A percentile compares a stretch with the other conserved stretches of the same genome.
These are phyloP conservation scores for Aricia agestis DNA, from an alignment of 1,140 invertebrate species.

Conservation along the genomic window DNA sequence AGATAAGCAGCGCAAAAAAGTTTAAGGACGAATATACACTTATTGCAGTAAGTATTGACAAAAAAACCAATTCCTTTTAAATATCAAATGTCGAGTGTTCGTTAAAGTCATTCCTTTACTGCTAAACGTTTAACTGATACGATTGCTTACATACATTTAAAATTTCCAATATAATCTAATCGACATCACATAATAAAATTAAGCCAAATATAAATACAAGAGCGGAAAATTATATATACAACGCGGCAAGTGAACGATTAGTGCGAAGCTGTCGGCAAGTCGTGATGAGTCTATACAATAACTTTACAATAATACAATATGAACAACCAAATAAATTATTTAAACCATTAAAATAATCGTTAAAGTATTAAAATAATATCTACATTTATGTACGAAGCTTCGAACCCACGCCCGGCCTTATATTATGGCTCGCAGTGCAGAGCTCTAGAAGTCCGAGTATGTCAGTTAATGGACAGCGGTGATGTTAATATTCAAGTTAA, in stretches of 20 bases:
- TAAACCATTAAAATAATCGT: neutral
- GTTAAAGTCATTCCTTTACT: neutral
- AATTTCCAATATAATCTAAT: neutral
- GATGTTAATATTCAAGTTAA: constrained; percentile 4
- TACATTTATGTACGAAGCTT: neutral
- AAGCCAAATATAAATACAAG: constrained; percentile 4
- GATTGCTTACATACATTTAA: neutral
- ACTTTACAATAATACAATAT: constrained; percentile 9
- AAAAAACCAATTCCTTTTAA: neutral
- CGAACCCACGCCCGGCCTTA: too few species aligned
- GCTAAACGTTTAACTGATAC: neutral
- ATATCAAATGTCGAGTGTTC: neutral
- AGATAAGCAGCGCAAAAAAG: too few species aligned
- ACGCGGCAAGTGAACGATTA: constrained; percentile 8
- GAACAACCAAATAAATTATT: constrained; percentile 5
- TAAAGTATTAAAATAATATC: neutral
- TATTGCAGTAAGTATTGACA: neutral
- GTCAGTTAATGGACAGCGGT: neutral
- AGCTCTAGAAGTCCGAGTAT: neutral
- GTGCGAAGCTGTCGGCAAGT: constrained; percentile 6
- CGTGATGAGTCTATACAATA: neutral
- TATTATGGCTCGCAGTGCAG: too few species aligned
- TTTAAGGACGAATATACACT: too few species aligned
- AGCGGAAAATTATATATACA: constrained; percentile 8
- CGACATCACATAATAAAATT: neutral